Percentiles rank a stretch among this genome's conserved stretches.
Evolutionary conservation across 2,888 invertebrate species (phyloP).

Genomic region (Neoitamus cyanurus): DNA sequence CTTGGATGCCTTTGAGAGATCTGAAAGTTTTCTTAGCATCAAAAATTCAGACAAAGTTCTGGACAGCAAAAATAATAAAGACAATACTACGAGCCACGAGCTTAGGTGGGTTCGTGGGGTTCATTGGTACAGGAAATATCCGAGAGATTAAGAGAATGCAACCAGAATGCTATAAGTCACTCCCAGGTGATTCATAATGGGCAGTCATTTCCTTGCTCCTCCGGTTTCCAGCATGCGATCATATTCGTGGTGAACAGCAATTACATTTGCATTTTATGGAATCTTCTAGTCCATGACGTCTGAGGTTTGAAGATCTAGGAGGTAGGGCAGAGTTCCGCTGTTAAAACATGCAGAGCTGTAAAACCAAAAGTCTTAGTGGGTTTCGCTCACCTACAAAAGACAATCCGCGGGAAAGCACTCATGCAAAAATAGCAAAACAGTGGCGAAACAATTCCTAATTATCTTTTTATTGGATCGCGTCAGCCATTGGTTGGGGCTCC

Average conservation of each 20-base stretch:
- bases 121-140: constrained; percentile 24
- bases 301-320: neutral
- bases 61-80: neutral
- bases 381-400: neutral
- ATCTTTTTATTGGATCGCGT: neutral
- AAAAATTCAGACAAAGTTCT: neutral
- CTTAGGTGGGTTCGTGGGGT: neutral
- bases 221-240: neutral
- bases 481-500: neutral
- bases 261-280: constrained; percentile 28
- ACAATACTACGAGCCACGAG: neutral
- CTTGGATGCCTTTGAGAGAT: neutral
- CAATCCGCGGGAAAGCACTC: neutral
- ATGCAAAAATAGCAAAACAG: neutral
- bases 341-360: too few relatives aligned
- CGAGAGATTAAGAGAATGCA: neutral
- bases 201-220: neutral
- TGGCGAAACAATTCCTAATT: constrained; percentile 3
- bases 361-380: too few relatives aligned
- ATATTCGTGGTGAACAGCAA: neutral
- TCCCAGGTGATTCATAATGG: neutral
- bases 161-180: neutral
- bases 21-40: neutral
- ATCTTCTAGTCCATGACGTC: constrained; percentile 1
- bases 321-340: neutral